phyloP scores from a whole-genome alignment of 1,140 invertebrate genomes.

The Ceratosolen fusciceps region DNA sequence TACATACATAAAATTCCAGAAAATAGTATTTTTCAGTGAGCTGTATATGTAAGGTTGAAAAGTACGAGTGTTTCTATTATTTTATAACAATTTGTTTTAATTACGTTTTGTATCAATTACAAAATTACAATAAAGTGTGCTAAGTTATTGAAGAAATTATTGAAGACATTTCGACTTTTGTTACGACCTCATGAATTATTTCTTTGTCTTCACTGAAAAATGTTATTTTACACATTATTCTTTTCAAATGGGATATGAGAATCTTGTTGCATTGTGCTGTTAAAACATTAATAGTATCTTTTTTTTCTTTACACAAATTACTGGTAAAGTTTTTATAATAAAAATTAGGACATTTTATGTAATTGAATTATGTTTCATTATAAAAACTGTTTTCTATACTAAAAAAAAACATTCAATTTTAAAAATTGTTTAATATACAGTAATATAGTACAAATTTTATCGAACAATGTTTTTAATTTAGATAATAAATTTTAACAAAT shows the following conservation, averaged over 20 bases:
- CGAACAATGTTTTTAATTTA: too few species aligned
- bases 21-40: not conserved
- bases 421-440: too few species aligned
- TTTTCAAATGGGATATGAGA: not conserved
- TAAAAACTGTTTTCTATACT: too few species aligned
- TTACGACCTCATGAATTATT: constrained; percentile 17
- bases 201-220: constrained; percentile 29
- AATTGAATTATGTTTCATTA: too few species aligned
- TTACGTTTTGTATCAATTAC: not conserved
- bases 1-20: not conserved
- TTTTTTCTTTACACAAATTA: constrained; percentile 21
- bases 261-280: not conserved
- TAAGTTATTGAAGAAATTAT: constrained; percentile 13
- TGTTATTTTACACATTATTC: not conserved
- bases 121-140: constrained; percentile 22
- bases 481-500: too few species aligned
- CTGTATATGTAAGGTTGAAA: not conserved
- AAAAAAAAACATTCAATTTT: too few species aligned
- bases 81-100: constrained; percentile 27
- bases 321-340: not conserved
- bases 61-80: not conserved
- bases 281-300: not conserved
- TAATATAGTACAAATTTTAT: too few species aligned
- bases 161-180: constrained; percentile 31
- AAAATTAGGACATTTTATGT: too few species aligned